Percentiles rank a stretch among this genome's conserved stretches.
These are phyloP conservation scores for Ruditapes philippinarum DNA, from an alignment of 1,140 invertebrate species.

Conservation along the genomic window DNA sequence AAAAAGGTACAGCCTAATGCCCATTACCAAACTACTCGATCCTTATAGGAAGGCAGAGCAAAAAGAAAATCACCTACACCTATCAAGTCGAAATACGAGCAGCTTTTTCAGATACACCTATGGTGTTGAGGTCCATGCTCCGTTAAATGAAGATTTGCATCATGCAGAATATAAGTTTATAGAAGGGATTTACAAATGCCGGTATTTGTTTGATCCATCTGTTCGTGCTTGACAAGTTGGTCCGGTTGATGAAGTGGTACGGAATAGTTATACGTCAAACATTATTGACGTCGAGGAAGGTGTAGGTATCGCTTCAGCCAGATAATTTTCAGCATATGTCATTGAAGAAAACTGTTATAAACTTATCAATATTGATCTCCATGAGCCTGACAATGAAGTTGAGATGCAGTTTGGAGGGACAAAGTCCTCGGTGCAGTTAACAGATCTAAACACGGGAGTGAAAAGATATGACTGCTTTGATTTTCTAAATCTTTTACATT, in stretches of 20 bases:
- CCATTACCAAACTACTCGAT: too few species aligned
- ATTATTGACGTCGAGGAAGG: slow-evolving; percentile 19
- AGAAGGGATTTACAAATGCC: slow-evolving; percentile 22
- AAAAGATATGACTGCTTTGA: slow-evolving; percentile 22
- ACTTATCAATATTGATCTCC: slow-evolving; percentile 2
- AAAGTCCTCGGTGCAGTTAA: slow-evolving; percentile 20
- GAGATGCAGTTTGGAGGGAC: slow-evolving; percentile 44
- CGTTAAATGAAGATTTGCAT: slow-evolving; percentile 14
- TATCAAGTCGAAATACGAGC: too few species aligned
- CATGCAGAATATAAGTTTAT: slow-evolving; percentile 23
- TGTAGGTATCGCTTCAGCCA: slow-evolving; percentile 18
- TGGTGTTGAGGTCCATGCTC: background rate
- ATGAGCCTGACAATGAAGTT: background rate
- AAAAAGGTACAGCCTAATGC: too few species aligned
- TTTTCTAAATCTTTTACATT: slow-evolving; percentile 24
- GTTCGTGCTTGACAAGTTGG: slow-evolving; percentile 6
- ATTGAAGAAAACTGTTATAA: slow-evolving; percentile 5
- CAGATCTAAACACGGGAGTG: background rate
- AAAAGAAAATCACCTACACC: too few species aligned
- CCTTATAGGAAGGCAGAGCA: too few species aligned
- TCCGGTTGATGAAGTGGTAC: background rate
- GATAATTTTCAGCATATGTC: background rate
- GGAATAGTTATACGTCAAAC: slow-evolving; percentile 2
- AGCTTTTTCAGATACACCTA: slow-evolving; percentile 53
- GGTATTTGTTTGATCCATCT: slow-evolving; percentile 27